Evolutionary conservation across 2,113 vertebrate species (phyloP).

Genomic region (Lanius ludovicianus): DNA sequence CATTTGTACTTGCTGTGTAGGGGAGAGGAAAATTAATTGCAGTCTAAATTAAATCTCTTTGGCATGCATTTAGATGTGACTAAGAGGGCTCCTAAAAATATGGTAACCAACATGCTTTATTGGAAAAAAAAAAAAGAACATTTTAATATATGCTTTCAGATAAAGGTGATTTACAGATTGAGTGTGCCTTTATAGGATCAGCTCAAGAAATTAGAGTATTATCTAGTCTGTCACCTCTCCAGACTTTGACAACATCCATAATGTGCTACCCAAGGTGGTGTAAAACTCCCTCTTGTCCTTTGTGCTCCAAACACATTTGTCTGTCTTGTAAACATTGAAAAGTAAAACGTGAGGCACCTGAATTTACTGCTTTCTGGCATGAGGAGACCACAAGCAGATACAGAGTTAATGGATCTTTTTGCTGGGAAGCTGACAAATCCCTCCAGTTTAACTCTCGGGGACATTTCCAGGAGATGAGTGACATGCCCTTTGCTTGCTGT

Average conservation of each 20-base stretch:
- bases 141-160: background rate
- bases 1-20: background rate
- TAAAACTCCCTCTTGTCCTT: background rate
- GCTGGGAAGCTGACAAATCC: background rate
- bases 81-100: constrained; percentile 40
- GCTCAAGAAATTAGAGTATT: background rate
- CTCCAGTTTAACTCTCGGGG: background rate
- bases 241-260: background rate
- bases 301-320: background rate
- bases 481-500: background rate
- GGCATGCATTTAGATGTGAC: constrained; percentile 16
- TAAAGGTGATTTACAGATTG: background rate
- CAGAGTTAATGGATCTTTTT: background rate
- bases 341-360: background rate
- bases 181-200: background rate
- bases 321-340: background rate
- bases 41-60: constrained; percentile 14
- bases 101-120: background rate
- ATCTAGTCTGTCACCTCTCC: background rate
- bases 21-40: constrained; percentile 21
- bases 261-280: background rate
- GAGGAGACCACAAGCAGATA: background rate
- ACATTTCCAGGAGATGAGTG: background rate
- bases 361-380: background rate
- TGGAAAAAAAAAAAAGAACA: background rate